Evolutionary conservation across 2,888 invertebrate genomes (phyloP), one percentile per base, ranked within the genome.

Genomic region (Catocala nupta): DNA sequence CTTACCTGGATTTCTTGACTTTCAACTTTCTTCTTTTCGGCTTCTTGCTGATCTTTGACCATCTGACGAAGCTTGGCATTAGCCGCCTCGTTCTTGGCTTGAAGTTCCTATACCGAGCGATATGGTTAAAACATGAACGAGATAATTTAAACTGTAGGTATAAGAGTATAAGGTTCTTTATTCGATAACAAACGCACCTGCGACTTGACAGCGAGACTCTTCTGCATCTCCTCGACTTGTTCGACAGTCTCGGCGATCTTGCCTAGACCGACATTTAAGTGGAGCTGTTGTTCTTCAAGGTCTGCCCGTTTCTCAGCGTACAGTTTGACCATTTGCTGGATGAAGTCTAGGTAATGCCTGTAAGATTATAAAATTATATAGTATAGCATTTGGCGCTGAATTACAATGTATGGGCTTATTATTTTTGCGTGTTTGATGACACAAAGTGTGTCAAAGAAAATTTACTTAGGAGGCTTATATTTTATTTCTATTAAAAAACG

Each of bases 241-340:
- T 99, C 99, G 11, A 99, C 98, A 7, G 99, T 99, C 92, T 99
- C 99, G 0, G 99, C 98, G 78, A 99, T 99, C 95, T 99, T 99
- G 84, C 98, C 98, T 63, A 99, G 95, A 88, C 99, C 99, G 51
- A 99, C 99, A 92, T 99, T 99, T 85, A 99, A 95, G 93, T 99
- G 99, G 25, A 99, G 95, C 88, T 99, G 99, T 85, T 99, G 99
- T 84, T 99, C 99, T 88, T 99, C 99, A 60, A 99, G 95, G 89
- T 99, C 99, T 4, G 98, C 98, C 47, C 99, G 96, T 89, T 99
- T 99, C 91, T 99, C 99, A 74, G 98, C 98, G 92, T 99, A 99
- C 69, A 99, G 90, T 86, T 99, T 99, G 49, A 99, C 99, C 95
- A 99, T 99, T 94, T 99, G 99, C 90, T 99, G 98, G 85, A 99